Base-by-base conservation (phyloP, 2,797 vertebrate species). In the Myripristis murdjan region DNA sequence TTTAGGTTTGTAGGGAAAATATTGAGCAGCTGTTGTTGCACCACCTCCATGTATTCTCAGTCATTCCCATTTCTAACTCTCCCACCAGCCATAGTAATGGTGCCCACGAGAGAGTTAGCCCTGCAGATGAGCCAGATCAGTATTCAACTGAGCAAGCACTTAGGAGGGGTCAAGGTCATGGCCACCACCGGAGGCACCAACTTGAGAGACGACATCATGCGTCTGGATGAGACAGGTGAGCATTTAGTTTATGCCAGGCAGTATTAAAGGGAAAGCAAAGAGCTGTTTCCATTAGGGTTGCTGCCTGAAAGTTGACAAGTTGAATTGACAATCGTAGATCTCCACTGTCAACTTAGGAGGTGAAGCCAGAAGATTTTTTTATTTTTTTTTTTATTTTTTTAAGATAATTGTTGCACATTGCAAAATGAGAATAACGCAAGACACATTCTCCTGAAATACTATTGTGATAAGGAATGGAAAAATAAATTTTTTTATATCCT, bases 151-250 rank as follows among this genome's bases (percentile, higher is more conserved):
- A 89, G 92, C 82, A 94, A 93, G 59, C 94, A 94, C 76, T 80
- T 95, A 12, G 93, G 91, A 24, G 93, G 92, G 1, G 86, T 94
- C n/a, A 95, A 94, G 68, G 65, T 94, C 69, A 95, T 95, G 94
- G 94, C 92, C 22, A 94, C 94, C 22, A 95, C 94, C 0, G 94
- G 94, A 28, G 94, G 94, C 52, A 95, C 94, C 67, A 95, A 92
- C 81, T 79, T 95, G 64, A 91, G 90, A 62, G 94, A 95, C 73
- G 94, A 95, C 73, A 95, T 95, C 77, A 92, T 95, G 91, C 90
- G 94, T 37, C 87, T 95, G 39, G 94, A 95, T 83, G 93, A 95
- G 65, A 95, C 70, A 1, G 94, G 93, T 94, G 75, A 10, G 11
- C 31, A 1, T 61, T 43, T 35, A 10, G 33, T 35, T 35, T 1